Evolutionary conservation across 2,888 invertebrate genomes (phyloP).

Genomic region (Caenorhabditis virilis): DNA sequence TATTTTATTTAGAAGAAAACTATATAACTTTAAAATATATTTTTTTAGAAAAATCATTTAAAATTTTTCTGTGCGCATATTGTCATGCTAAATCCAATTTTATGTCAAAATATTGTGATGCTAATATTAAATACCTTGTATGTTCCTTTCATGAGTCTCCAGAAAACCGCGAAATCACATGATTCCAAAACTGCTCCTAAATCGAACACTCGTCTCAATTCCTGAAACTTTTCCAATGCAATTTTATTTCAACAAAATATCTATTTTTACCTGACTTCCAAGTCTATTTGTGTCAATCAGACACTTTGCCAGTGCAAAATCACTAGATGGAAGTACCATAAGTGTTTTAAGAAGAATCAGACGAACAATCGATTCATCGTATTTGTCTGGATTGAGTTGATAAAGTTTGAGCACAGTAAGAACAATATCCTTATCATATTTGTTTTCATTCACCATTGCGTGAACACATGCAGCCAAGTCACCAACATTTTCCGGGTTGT

Average conservation of each 20-base stretch:
- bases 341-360: conserved; percentile 91
- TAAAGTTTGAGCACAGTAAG: conserved; percentile 91
- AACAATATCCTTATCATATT: conserved; percentile 86
- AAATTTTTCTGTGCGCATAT: too few relatives aligned
- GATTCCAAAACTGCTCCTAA: conserved; percentile 63
- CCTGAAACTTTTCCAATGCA: too few relatives aligned
- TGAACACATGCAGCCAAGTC: conserved; percentile 90
- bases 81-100: too few relatives aligned
- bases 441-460: conserved; percentile 88
- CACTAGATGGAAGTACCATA: conserved; percentile 94
- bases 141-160: conserved; percentile 61
- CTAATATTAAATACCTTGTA: conserved; percentile 43
- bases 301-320: conserved; percentile 96
- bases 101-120: neutral
- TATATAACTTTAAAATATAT: too few relatives aligned
- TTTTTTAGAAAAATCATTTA: too few relatives aligned
- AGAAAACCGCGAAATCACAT: conserved; percentile 66
- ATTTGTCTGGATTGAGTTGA: conserved; percentile 87
- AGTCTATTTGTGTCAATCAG: conserved; percentile 79
- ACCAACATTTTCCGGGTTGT: conserved; percentile 91
- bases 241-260: too few relatives aligned
- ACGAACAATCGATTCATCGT: conserved; percentile 75
- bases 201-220: conserved; percentile 71
- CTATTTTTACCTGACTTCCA: too few relatives aligned
- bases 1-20: neutral